Evolutionary conservation across 2,113 vertebrate species (phyloP).

Genomic region (Tenebrosternarchus preto): DNA sequence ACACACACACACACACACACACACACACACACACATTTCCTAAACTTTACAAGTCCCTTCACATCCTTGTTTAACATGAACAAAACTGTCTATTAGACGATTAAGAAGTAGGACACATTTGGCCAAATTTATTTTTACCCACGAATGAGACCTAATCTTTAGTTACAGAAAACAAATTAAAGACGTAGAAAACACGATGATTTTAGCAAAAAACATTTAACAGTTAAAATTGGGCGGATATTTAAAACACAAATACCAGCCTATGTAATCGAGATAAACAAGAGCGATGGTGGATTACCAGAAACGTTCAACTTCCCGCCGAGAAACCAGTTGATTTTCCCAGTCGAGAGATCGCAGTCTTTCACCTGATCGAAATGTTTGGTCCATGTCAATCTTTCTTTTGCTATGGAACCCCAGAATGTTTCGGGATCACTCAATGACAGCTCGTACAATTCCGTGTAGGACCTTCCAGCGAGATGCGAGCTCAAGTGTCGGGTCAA

Average conservation of each 20-base stretch:
- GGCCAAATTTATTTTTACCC: no score
- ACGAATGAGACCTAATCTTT: no score
- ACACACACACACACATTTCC: no score
- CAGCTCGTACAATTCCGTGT: slow-evolving; percentile 69
- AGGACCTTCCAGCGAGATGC: slow-evolving; percentile 51
- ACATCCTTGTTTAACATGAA: no score
- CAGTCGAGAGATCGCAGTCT: slow-evolving; percentile 71
- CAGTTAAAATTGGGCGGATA: no score
- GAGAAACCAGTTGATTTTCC: slow-evolving; percentile 81
- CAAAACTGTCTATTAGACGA: no score
- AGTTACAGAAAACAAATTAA: no score
- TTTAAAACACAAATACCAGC: no score
- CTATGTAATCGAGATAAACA: background rate
- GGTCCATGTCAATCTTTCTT: slow-evolving; percentile 77
- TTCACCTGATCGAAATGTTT: slow-evolving; percentile 76
- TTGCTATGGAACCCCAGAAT: slow-evolving; percentile 83
- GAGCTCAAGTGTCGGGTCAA: slow-evolving; percentile 11
- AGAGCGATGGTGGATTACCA: slow-evolving; percentile 65
- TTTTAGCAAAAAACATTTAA: no score
- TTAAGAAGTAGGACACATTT: no score
- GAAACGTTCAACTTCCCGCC: slow-evolving; percentile 87
- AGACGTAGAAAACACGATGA: no score
- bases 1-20: slow-evolving; percentile 13
- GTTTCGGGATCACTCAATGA: slow-evolving; percentile 75
- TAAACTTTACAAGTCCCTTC: no score